Evolutionary conservation across 2,888 invertebrate species (phyloP).

Genomic region (Tenthredo mesomela): DNA sequence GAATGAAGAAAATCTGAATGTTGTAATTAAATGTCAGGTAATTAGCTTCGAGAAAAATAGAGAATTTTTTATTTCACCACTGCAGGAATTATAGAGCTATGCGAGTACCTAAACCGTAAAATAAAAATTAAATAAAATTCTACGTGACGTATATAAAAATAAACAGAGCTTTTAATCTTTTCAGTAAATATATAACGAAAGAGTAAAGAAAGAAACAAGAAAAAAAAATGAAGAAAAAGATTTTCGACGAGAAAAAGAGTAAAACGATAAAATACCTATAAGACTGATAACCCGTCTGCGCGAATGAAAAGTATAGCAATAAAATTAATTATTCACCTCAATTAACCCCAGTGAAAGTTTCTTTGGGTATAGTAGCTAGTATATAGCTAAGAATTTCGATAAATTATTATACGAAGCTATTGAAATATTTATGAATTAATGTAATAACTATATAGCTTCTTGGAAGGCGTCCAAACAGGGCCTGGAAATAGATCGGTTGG

Average conservation of each 20-base stretch:
- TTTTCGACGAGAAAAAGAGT: background rate
- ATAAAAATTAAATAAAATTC: background rate
- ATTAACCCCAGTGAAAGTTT: background rate
- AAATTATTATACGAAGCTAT: background rate
- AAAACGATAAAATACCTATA: no score
- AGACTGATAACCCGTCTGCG: background rate
- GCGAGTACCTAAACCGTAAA: background rate
- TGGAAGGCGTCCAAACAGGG: slow-evolving; percentile 8
- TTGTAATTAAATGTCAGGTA: background rate
- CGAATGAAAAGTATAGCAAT: background rate
- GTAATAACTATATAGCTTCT: slow-evolving; percentile 13
- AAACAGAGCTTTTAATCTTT: background rate
- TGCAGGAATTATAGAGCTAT: no score
- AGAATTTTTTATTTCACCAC: background rate
- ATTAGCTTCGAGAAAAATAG: no score
- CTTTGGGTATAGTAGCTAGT: no score
- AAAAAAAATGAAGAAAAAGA: background rate
- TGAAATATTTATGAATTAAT: slow-evolving; percentile 30
- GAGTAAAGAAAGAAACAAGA: background rate
- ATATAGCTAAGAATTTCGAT: background rate
- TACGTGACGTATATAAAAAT: background rate
- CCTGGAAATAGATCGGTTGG: slow-evolving; percentile 26
- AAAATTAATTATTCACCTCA: background rate
- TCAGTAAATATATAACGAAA: background rate
- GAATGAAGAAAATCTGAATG: background rate